Conservation (phyloP, 2,888 invertebrate genomes). For the Clivina fossor region DNA sequence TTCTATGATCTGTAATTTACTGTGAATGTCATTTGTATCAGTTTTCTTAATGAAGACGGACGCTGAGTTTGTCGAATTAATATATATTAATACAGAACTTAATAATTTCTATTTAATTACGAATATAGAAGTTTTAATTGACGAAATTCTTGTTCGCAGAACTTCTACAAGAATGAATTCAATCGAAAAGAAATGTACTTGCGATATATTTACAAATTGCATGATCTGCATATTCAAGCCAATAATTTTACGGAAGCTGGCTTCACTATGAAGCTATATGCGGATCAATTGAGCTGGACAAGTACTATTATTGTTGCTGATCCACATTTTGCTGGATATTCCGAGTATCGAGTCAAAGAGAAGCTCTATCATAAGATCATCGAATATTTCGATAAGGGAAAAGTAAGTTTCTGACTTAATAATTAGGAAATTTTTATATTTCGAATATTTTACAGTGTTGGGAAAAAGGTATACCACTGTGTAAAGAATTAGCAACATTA, state of each 20-base stretch:
- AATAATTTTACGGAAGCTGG: slow-evolving; percentile 95
- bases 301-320: slow-evolving; percentile 67
- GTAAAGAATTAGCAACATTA: slow-evolving; percentile 83
- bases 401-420: slow-evolving; percentile 57
- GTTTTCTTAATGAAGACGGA: too few relatives aligned
- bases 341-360: slow-evolving; percentile 90
- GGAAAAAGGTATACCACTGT: slow-evolving; percentile 92
- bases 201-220: slow-evolving; percentile 91
- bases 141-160: slow-evolving; percentile 58
- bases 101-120: too few relatives aligned
- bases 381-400: slow-evolving; percentile 90
- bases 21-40: too few relatives aligned
- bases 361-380: slow-evolving; percentile 85
- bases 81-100: too few relatives aligned
- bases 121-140: too few relatives aligned
- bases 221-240: slow-evolving; percentile 86
- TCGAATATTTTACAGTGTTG: slow-evolving; percentile 66
- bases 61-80: too few relatives aligned
- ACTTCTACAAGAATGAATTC: slow-evolving; percentile 95
- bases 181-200: slow-evolving; percentile 95
- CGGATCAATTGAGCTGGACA: slow-evolving; percentile 86
- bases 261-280: slow-evolving; percentile 91
- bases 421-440: not conserved
- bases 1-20: too few relatives aligned
- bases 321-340: slow-evolving; percentile 70